Base-by-base conservation (phyloP, 92 coral and sea anemone genomes). In the Palythoa grandiflora region DNA sequence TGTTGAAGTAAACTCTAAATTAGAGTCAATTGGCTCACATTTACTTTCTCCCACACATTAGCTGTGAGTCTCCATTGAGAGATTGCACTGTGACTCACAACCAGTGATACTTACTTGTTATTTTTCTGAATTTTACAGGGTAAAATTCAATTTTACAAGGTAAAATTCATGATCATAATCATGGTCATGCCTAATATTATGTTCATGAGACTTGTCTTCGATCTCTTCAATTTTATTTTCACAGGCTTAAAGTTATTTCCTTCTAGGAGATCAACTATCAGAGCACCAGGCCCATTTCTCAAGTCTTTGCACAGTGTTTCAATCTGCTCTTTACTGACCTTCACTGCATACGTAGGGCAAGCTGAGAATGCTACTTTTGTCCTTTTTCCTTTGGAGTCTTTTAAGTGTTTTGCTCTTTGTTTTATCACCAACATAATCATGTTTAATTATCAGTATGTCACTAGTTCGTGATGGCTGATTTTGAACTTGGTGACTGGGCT, bases 271-370 rank as follows among this genome's bases (percentile, higher is more conserved):
- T 87, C 90, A 38, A 77, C 72, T 59, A 87, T 60, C 74, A 87
- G 65, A 5, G 75, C 61, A 59, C 66, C 21, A 59, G 66, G 61
- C 63, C 80, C 12, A 5, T 73, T 47, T 80, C 74, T 83, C 61
- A 88, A 83, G 54, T 88, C 78, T 17, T 73, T 55, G 40, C 91
- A 70, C 72, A 88, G 20, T 11, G 17, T 4, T 50, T 81, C 40
- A 11, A 88, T 61, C 40, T 88, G 91, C 21, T 16, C 21, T 88
- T 88, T 40, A 71, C n/a, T 88, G 6, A 89, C 65, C 55, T 89
- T 89, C 10, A 47, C 71, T 36, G 92, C 89, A 85, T 61, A 89
- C 57, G 65, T 73, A 19, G 92, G 89, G 10, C 89, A 36, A 21
- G 89, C 85, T n/a, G 84, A 68, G 53, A 68, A 88, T 71, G 52